Percentiles rank a stretch among this genome's conserved stretches.
phyloP scores from a whole-genome alignment of 2,113 vertebrate species.

The Jacana jacana region DNA sequence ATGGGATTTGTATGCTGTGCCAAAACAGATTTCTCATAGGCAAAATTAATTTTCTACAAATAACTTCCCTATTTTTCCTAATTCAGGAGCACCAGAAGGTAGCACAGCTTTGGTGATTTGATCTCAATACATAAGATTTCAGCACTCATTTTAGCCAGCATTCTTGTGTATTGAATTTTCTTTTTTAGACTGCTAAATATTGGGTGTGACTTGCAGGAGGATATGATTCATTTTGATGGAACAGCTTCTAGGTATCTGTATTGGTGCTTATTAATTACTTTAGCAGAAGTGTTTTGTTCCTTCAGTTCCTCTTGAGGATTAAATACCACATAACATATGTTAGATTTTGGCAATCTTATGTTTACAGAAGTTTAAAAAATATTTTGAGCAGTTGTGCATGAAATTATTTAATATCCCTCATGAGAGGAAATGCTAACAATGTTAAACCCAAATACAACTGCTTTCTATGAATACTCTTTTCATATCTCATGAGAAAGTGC shows the following conservation, averaged over 20 bases:
- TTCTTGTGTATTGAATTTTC: conserved; percentile 36
- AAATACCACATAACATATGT: conserved; percentile 72
- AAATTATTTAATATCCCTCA: conserved; percentile 80
- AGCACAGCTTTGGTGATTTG: conserved; percentile 36
- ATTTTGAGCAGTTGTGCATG: conserved; percentile 77
- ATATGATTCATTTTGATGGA: conserved; percentile 71
- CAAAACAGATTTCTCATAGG: conserved; percentile 23
- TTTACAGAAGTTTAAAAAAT: conserved; percentile 78
- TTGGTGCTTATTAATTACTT: conserved; percentile 76
- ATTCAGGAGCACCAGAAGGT: conserved; percentile 47
- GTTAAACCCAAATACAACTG: conserved; percentile 66
- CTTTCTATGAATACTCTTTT: conserved; percentile 72
- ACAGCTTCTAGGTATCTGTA: conserved; percentile 67
- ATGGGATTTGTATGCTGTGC: neutral
- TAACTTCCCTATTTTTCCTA: conserved; percentile 22
- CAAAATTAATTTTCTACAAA: conserved; percentile 57
- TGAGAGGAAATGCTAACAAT: conserved; percentile 79
- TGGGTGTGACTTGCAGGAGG: conserved; percentile 61
- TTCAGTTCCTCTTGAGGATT: conserved; percentile 69
- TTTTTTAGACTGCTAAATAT: conserved; percentile 54
- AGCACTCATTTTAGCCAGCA: neutral
- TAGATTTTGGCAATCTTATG: conserved; percentile 74
- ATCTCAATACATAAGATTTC: conserved; percentile 25
- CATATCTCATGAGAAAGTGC: conserved; percentile 74
- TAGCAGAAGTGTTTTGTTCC: conserved; percentile 74